phyloP scores from a whole-genome alignment of 2,113 vertebrate genomes.

The Syngnathus typhle region DNA sequence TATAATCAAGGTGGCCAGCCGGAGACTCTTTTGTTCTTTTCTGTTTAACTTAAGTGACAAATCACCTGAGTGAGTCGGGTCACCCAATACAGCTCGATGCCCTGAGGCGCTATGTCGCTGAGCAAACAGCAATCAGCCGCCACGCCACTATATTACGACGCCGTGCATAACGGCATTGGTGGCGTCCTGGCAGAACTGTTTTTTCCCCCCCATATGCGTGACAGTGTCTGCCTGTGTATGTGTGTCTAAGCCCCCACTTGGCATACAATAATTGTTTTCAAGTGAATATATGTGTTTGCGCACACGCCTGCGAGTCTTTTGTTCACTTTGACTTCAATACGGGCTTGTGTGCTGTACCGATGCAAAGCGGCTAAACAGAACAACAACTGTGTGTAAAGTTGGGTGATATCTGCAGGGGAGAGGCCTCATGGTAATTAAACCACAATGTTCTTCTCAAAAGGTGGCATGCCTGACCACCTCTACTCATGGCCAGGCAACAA shows the following conservation, averaged over 20 bases:
- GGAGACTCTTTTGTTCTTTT: slow-evolving; percentile 55
- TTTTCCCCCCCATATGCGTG: slow-evolving; percentile 51
- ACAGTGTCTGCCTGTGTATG: slow-evolving; percentile 39
- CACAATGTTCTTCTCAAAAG: slow-evolving; percentile 31
- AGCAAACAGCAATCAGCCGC: slow-evolving; percentile 63
- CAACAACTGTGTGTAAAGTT: slow-evolving; percentile 61
- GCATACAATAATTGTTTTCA: slow-evolving; percentile 61
- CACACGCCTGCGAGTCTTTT: slow-evolving; percentile 48
- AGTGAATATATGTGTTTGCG: slow-evolving; percentile 53
- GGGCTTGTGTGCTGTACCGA: slow-evolving; percentile 43
- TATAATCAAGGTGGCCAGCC: slow-evolving; percentile 61
- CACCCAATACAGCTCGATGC: slow-evolving; percentile 55
- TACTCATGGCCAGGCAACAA: slow-evolving; percentile 31
- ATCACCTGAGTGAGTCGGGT: slow-evolving; percentile 61
- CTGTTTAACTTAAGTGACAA: slow-evolving; percentile 72
- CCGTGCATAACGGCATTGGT: slow-evolving; percentile 45
- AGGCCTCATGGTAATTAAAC: slow-evolving; percentile 45
- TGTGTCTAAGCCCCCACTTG: slow-evolving; percentile 34
- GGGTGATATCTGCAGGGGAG: slow-evolving; percentile 39
- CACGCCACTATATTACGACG: slow-evolving; percentile 55
- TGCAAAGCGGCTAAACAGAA: slow-evolving; percentile 51
- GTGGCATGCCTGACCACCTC: slow-evolving; percentile 15
- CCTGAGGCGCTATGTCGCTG: slow-evolving; percentile 44
- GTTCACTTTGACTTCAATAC: slow-evolving; percentile 53
- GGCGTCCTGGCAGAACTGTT: slow-evolving; percentile 46